Evolutionary conservation across 2,113 vertebrate genomes (phyloP), one percentile per base, ranked within the genome.

Genomic region (Chunga burmeisteri): DNA sequence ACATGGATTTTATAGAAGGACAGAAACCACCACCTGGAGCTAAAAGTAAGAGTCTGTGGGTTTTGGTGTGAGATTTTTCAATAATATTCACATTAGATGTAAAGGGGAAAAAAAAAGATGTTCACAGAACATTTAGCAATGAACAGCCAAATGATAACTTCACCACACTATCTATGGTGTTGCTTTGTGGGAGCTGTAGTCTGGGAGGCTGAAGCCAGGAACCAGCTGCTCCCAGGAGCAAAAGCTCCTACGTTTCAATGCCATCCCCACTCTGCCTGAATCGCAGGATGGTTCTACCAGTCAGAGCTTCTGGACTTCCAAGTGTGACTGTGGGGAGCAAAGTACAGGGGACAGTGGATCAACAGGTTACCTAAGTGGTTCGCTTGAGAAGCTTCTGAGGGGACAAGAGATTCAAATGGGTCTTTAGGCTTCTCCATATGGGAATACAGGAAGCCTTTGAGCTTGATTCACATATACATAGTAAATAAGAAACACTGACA

Each of bases 251-350:
- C 4, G 5, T 9, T 29, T 66, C 59, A 65, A 3, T 47, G 32
- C 26, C n/a, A 20, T 38, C 71, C 34, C 13, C 5, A 20, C 40
- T 29, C 9, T 56, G 14, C 34, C 25, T 0, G 0, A 46, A 27
- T 9, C 0, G 1, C 27, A 65, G 53, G n/a, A n/a, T n/a, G 46
- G 29, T 13, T 22, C 14, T 16, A 13, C 19, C 30, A 34, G 20
- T 16, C 22, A 62, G 61, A 86, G 10, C 12, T 66, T 66, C 27
- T n/a, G 30, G 47, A 49, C 11, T 40, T 20, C 53, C 53, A 65
- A 9, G 10, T 0, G 3, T 13, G 50, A 40, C 0, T 13, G 47
- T 26, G 52, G 20, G 11, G 23, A 85, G 10, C 10, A 38, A 55
- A 47, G 21, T 4, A 36, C 32, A 59, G 47, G 20, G 34, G 20